Evolutionary conservation across 53 echinoderm and acorn worm genomes (phyloP), one percentile per base, ranked within the genome.

Genomic region (Antedon mediterranea): DNA sequence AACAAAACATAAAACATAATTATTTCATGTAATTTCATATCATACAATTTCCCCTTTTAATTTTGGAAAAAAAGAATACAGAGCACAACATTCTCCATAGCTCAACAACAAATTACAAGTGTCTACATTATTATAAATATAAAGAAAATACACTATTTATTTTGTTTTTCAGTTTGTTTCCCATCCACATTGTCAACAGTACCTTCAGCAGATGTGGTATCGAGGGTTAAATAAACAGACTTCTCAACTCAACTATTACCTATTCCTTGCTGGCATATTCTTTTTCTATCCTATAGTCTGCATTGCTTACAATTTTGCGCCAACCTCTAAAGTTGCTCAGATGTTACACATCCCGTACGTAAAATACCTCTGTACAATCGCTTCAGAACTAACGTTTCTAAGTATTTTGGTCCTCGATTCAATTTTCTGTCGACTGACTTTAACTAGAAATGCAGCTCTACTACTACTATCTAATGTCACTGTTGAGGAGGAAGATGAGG

Each of bases 171-270:
- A 76, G 76, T 76, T 76, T 29, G 76, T 76, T 3, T 33, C 76
- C 14, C 76, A 76, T 76, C 28, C 76, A 7, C 76, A 76, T 33
- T 76, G 76, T 33, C 76, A 76, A 23, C 76, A 76, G 18, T 34
- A 34, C 6, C 76, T 76, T 0, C 33, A 33, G 34, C 33, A 76
- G 34, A 76, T 76, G 76, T 76, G 76, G 76, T 76, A 76, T 33
- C 33, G 76, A 33, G 76, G 76, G 28, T 20, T 76, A 57, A 57
- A 57, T 26, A 57, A 23, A 18, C 57, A 57, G 57, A 11, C 11
- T 3, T 15, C 57, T 2, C 4, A 4, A 4, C 37, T 37, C 37
- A 57, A 57, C 23, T 26, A 57, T 57, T 57, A 57, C 23, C 57
- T 57, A 13, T 57, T 57, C 23, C 57, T 57, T 18, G 57, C 23